Evolutionary conservation across 2,113 vertebrate species (phyloP).

Genomic region (Nanorana parkeri): DNA sequence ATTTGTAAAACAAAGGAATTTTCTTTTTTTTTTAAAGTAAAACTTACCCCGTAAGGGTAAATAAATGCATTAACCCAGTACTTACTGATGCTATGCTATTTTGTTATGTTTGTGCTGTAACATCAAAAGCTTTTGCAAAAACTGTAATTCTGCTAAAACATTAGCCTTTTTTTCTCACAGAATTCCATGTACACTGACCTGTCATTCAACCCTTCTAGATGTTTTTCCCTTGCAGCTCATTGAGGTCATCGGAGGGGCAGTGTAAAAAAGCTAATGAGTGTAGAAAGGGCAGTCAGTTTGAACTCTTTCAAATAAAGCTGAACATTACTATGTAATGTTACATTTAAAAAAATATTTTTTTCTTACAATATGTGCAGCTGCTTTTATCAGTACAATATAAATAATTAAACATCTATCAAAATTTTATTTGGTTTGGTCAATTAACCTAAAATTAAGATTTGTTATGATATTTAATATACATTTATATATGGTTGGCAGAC

Average conservation of each 20-base stretch:
- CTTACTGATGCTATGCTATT: background rate
- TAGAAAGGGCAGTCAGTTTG: background rate
- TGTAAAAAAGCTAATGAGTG: slow-evolving; percentile 43
- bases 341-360: too few relatives aligned
- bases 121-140: slow-evolving; percentile 30
- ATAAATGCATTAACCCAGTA: too few relatives aligned
- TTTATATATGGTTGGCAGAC: too few relatives aligned
- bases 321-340: background rate
- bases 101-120: slow-evolving; percentile 7
- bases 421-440: too few relatives aligned
- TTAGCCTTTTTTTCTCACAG: slow-evolving; percentile 32
- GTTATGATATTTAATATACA: too few relatives aligned
- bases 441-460: too few relatives aligned
- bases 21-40: too few relatives aligned
- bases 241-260: slow-evolving; percentile 51
- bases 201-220: slow-evolving; percentile 47
- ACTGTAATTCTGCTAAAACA: slow-evolving; percentile 25
- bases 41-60: too few relatives aligned
- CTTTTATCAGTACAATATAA: too few relatives aligned
- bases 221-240: slow-evolving; percentile 47
- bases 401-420: too few relatives aligned
- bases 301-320: background rate
- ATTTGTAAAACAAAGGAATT: too few relatives aligned
- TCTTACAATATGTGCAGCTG: too few relatives aligned
- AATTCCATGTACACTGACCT: slow-evolving; percentile 41